Percentiles rank a stretch among this genome's conserved stretches.
Conservation (phyloP, 2,797 vertebrate species). For the Cyclura pinguis region DNA sequence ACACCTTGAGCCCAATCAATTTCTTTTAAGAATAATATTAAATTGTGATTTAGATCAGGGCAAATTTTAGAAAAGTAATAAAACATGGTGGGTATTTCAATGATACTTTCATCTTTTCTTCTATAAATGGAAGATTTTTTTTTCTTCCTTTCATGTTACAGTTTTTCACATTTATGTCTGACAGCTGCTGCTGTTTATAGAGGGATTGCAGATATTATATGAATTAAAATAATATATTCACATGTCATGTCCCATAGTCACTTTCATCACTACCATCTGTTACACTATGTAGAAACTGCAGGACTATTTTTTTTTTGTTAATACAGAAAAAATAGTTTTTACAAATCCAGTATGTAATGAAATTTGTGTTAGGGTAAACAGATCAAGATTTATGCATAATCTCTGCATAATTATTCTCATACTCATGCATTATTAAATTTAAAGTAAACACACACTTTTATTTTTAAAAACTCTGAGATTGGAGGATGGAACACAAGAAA, state of each 20-base stretch:
- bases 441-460: not conserved
- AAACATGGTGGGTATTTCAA: not conserved
- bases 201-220: conserved; percentile 43
- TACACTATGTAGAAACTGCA: conserved; percentile 16
- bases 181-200: conserved; percentile 50
- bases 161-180: conserved; percentile 23
- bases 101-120: not conserved
- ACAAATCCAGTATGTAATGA: conserved; percentile 22
- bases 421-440: conserved; percentile 9
- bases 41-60: not conserved
- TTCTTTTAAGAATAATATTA: not conserved
- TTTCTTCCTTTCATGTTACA: not conserved
- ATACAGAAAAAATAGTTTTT: not conserved
- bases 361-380: conserved; percentile 17
- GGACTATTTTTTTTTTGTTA: not conserved
- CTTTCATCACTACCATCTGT: conserved; percentile 52
- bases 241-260: conserved; percentile 47
- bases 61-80: conserved; percentile 28
- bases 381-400: not conserved
- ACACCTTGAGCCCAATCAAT: not conserved
- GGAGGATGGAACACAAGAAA: not conserved
- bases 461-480: not conserved
- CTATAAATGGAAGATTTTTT: conserved; percentile 5
- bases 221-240: conserved; percentile 55
- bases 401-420: conserved; percentile 25